Base-by-base conservation (phyloP, 2,797 vertebrate genomes). In the Vespertilio murinus region DNA sequence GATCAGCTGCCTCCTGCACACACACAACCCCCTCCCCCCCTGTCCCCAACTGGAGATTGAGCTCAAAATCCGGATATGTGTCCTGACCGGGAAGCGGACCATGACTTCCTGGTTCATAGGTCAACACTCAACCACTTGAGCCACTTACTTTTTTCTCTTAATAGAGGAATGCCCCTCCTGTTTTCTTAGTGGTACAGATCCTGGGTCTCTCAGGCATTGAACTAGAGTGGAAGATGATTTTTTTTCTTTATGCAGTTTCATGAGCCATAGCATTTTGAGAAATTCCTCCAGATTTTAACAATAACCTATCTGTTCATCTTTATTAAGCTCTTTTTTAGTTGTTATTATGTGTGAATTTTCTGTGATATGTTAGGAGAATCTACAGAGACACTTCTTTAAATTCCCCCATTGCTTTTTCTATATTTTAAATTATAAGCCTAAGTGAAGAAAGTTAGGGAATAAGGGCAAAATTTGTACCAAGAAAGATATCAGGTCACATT, bases 221-320 rank as follows among this genome's bases (percentile, higher is more conserved):
- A 56, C 6, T 35, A 52, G n/a, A 64, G 54, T 28, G 3, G 38
- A 77, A 85, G 25, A 92, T n/a, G 22, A 92, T 1, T 49, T 74
- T 77, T 89, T 47, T 47, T 74, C 18, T 49, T 91, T 75, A 74
- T 64, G 12, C 49, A 54, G 20, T 83, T 95, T 91, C 69, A 40
- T 77, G 93, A 75, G 56, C 12, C 65, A 33, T n/a, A 70, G 38
- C 69, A 28, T 82, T 94, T 10, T 79, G 42, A 95, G 82, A 86
- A 92, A 67, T 84, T 87, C 42, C 54, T 67, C 12, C 6, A 82
- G 59, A 79, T 96, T 96, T 86, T 92, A 73, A 52, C 52, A 85
- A 81, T 85, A 73, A 49, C 25, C 0, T 91, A 78, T 85, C 40
- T 88, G 52, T 86, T 87, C 59, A 47, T 86, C 23, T 88, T 93